Percentiles rank a stretch among this genome's conserved stretches.
Conservation (phyloP, 2,797 vertebrate genomes). For the Amblyraja radiata region DNA sequence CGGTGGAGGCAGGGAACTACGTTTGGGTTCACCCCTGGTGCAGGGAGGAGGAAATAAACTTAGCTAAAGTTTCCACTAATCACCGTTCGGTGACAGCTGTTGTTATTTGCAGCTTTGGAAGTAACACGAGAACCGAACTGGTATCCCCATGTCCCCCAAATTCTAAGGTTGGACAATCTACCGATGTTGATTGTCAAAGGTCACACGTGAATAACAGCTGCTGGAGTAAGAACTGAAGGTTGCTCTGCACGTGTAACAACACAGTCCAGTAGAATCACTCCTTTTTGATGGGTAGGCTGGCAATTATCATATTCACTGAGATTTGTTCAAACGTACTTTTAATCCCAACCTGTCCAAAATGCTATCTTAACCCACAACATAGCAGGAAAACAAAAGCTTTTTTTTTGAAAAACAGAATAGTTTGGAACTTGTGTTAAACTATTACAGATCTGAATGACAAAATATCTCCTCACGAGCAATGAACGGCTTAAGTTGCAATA, state of each 20-base stretch:
- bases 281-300: background rate
- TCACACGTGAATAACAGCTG: background rate
- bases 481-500: background rate
- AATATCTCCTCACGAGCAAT: background rate
- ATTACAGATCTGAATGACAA: background rate
- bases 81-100: background rate
- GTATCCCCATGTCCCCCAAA: background rate
- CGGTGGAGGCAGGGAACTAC: background rate
- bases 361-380: background rate
- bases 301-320: background rate
- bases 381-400: background rate
- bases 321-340: background rate
- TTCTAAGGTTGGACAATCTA: background rate
- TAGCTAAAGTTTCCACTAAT: constrained; percentile 1
- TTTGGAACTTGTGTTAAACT: background rate
- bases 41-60: background rate
- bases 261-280: background rate
- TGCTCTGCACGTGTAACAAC: background rate
- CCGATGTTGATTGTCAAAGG: background rate
- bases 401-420: no score
- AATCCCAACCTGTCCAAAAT: background rate
- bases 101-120: background rate
- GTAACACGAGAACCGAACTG: background rate
- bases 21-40: background rate
- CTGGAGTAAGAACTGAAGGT: background rate